Evolutionary conservation across 2,113 vertebrate genomes (phyloP).

Genomic region (Chionodraco myersi): DNA sequence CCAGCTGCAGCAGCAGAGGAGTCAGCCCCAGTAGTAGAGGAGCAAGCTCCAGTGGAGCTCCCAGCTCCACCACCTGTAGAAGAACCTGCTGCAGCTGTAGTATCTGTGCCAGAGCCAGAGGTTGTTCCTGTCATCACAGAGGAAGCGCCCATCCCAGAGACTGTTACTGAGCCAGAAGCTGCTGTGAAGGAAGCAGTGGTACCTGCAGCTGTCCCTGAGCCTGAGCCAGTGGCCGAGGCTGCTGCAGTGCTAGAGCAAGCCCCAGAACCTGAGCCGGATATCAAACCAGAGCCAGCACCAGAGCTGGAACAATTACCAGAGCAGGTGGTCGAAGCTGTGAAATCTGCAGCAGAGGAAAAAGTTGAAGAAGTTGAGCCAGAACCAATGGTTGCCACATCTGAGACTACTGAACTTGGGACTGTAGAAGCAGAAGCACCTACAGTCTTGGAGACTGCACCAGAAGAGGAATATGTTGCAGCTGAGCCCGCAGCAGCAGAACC

Average conservation of each 20-base stretch:
- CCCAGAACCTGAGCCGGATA: constrained; percentile 6
- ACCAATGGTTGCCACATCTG: constrained; percentile 16
- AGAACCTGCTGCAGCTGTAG: constrained; percentile 33
- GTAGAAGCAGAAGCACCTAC: constrained; percentile 29
- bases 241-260: background rate
- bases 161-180: constrained; percentile 57
- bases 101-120: constrained; percentile 38
- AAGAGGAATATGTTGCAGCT: constrained; percentile 41
- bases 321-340: constrained; percentile 14
- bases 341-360: constrained; percentile 38
- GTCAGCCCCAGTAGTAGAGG: background rate
- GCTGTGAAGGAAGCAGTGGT: constrained; percentile 53
- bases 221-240: constrained; percentile 35
- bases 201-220: constrained; percentile 32
- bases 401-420: constrained; percentile 36
- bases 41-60: constrained; percentile 4
- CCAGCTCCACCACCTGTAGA: constrained; percentile 18
- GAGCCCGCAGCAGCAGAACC: constrained; percentile 61
- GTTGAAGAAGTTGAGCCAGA: constrained; percentile 48
- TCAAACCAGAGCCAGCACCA: constrained; percentile 37
- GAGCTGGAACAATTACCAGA: constrained; percentile 22
- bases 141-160: constrained; percentile 45
- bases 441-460: constrained; percentile 16
- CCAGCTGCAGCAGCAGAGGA: background rate
- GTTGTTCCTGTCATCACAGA: constrained; percentile 15